Evolutionary conservation across 1,140 invertebrate species (phyloP).

Genomic region (Eulimnadia texana): DNA sequence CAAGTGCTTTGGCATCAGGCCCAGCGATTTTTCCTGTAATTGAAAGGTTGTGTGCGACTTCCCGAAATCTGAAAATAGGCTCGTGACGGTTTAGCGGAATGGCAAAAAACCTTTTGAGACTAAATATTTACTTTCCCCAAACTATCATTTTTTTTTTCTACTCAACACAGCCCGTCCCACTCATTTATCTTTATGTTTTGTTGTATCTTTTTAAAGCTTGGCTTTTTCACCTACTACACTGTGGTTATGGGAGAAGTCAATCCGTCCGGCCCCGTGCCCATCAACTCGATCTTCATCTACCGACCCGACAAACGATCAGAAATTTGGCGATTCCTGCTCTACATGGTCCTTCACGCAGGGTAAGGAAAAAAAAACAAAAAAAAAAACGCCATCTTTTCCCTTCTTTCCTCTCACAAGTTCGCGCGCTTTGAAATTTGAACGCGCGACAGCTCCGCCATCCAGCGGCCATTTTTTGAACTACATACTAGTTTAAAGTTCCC

Average conservation of each 20-base stretch:
- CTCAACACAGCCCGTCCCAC: too few relatives aligned
- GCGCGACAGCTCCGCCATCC: too few relatives aligned
- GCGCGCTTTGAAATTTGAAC: too few relatives aligned
- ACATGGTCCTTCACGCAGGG: slow-evolving; percentile 90
- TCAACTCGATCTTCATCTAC: slow-evolving; percentile 86
- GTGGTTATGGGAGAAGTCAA: slow-evolving; percentile 64
- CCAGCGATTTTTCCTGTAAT: too few relatives aligned
- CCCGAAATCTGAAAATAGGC: background rate
- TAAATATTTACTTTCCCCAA: background rate
- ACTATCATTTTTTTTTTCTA: too few relatives aligned
- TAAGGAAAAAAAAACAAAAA: slow-evolving; percentile 32
- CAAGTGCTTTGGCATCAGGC: too few relatives aligned
- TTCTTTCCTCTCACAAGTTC: too few relatives aligned
- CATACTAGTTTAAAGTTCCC: too few relatives aligned
- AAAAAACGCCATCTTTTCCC: background rate
- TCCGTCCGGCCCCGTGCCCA: slow-evolving; percentile 74
- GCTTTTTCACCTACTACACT: slow-evolving; percentile 82
- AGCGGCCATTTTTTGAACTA: too few relatives aligned
- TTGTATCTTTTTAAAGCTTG: slow-evolving; percentile 48
- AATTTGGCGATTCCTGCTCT: slow-evolving; percentile 85
- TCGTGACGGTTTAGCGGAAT: background rate
- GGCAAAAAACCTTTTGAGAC: background rate
- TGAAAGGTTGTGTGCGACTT: too few relatives aligned
- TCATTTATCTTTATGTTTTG: background rate
- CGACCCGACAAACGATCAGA: slow-evolving; percentile 77